These are phyloP conservation scores for Pandemis cinnamomeana DNA, from an alignment of 2,888 invertebrate genomes.

Conservation along the genomic window DNA sequence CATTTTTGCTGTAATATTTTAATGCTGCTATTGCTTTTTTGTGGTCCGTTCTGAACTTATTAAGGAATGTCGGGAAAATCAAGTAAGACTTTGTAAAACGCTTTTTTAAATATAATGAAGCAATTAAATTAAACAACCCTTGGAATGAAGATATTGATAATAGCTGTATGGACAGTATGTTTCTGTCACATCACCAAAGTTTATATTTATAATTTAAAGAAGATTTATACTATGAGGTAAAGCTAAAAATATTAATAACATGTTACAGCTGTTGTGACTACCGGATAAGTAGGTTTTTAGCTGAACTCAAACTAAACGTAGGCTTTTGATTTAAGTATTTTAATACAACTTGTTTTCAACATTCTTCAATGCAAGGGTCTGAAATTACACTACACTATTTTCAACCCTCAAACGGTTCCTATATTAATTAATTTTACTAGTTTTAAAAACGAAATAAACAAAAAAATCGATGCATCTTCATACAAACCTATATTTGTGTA, in stretches of 20 bases:
- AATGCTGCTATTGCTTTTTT: too few species aligned
- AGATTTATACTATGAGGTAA: too few species aligned
- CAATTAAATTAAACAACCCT: neutral
- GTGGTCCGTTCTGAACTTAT: too few species aligned
- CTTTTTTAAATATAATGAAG: neutral
- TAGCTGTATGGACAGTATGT: neutral
- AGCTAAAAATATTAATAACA: neutral
- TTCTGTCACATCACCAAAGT: too few species aligned
- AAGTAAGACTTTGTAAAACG: neutral
- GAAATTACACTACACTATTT: neutral
- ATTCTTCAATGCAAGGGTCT: neutral
- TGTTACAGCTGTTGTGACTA: neutral
- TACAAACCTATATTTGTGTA: slow-evolving; percentile 62
- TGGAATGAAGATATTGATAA: neutral
- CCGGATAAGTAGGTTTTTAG: neutral
- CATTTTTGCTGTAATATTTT: too few species aligned
- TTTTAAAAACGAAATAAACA: slow-evolving; percentile 41
- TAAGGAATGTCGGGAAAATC: too few species aligned
- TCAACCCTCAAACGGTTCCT: neutral
- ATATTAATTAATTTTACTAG: neutral
- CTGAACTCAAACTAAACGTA: neutral
- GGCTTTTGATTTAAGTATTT: neutral
- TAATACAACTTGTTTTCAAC: neutral
- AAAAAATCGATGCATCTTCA: slow-evolving; percentile 57
- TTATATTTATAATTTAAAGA: too few species aligned